Evolutionary conservation across 2,113 vertebrate genomes (phyloP), one percentile per base, ranked within the genome.

Genomic region (Cyprinus carpio): DNA sequence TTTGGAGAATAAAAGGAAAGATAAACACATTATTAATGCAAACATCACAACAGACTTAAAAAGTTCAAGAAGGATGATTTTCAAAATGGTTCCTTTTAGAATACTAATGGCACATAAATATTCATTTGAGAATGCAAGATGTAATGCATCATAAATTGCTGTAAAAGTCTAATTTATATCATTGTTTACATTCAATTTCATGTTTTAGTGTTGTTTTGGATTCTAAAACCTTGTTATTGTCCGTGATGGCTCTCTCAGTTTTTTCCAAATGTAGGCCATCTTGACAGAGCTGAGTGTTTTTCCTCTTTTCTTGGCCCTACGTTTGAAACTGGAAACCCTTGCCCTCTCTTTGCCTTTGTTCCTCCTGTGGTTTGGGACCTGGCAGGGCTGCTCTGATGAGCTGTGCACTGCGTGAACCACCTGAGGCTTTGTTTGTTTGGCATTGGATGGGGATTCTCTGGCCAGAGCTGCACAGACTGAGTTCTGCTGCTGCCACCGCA

Each of bases 161-260:
- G 69, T 40, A 31, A 27, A 51, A 20, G 8, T 54, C 4, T 10
- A 23, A 31, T 76, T 72, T 20, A n/a, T 40, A 23, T 9, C 16
- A 72, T 62, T 62, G 58, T 62, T n/a, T n/a, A n/a, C 23, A 25
- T 62, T 3, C 2, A 62, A n/a, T 54, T 6, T 18, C 51, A 54
- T 18, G 51, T 67, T 67, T 67, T 67, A 6, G n/a, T 27, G 15
- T 29, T 37, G 75, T 37, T 78, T 78, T 37, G 0, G 6, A 78
- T n/a, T 46, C 27, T 29, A 5, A 51, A 51, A 96, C 90, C 90
- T 95, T 92, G 87, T 11, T 43, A 94, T 87, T 71, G 60, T 65
- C 16, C 40, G 89, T 46, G 90, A 79, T 20, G 83, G 85, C 87
- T 92, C 89, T 75, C 79, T 84, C 87, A 95, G 88, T 87, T 90